These are phyloP conservation scores for zebrafish (Danio rerio) DNA, from an alignment of 2,113 vertebrate species.

Conservation along the genomic window DNA sequence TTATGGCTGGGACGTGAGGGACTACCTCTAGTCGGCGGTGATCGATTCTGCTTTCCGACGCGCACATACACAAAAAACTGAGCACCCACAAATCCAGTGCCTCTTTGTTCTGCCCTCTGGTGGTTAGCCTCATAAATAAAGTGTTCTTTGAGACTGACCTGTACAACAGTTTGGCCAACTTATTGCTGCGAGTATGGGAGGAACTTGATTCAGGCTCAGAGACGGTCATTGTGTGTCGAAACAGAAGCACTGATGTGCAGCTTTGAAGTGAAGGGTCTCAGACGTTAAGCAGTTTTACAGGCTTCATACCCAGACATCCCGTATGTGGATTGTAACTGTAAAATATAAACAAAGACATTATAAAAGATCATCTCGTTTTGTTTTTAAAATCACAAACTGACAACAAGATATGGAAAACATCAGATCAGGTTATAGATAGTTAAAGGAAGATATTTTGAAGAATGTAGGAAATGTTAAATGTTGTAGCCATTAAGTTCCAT, in stretches of 20 bases:
- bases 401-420: neutral
- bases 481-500: too few relatives aligned
- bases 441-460: too few relatives aligned
- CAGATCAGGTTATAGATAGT: neutral
- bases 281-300: neutral
- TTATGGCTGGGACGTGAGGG: conserved; percentile 27
- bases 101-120: conserved; percentile 51
- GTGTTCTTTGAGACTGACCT: conserved; percentile 15
- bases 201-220: neutral
- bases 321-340: conserved; percentile 4
- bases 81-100: conserved; percentile 15
- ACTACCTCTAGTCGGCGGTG: conserved; percentile 15
- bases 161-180: neutral
- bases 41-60: conserved; percentile 7
- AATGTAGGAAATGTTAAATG: too few relatives aligned
- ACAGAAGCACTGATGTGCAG: conserved; percentile 15
- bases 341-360: conserved; percentile 12
- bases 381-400: neutral
- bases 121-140: conserved; percentile 43
- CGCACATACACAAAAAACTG: neutral
- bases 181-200: conserved; percentile 6
- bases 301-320: conserved; percentile 1
- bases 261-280: neutral
- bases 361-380: neutral
- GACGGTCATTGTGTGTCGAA: neutral